These are phyloP conservation scores for Festucalex cinctus DNA, from an alignment of 2,113 vertebrate genomes.

Conservation along the genomic window DNA sequence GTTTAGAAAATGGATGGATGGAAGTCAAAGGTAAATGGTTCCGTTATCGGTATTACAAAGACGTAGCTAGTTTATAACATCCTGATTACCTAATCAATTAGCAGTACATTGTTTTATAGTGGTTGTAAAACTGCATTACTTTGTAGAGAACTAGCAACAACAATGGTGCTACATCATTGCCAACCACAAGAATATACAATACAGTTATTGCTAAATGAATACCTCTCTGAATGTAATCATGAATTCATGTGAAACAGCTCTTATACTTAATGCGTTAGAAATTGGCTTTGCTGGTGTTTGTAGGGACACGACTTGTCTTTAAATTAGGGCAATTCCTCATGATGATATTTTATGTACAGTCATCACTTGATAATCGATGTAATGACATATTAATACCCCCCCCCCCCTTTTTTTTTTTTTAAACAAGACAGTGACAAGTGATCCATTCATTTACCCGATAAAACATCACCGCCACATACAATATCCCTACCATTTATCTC, in stretches of 20 bases:
- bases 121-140: background rate
- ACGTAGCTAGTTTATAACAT: background rate
- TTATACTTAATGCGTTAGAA: background rate
- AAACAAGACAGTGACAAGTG: background rate
- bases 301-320: background rate
- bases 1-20: background rate
- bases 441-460: background rate
- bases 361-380: background rate
- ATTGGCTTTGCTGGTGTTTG: background rate
- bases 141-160: no score
- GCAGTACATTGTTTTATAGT: background rate
- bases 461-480: background rate
- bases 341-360: background rate
- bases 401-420: background rate
- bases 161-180: background rate
- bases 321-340: background rate
- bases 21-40: background rate
- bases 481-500: constrained; percentile 7
- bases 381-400: background rate
- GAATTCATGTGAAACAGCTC: background rate
- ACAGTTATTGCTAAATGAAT: background rate
- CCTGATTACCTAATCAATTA: background rate
- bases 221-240: background rate
- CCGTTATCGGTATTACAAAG: background rate
- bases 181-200: no score